Evolutionary conservation across 2,888 invertebrate species (phyloP).

Genomic region (Coleophora deauratella): DNA sequence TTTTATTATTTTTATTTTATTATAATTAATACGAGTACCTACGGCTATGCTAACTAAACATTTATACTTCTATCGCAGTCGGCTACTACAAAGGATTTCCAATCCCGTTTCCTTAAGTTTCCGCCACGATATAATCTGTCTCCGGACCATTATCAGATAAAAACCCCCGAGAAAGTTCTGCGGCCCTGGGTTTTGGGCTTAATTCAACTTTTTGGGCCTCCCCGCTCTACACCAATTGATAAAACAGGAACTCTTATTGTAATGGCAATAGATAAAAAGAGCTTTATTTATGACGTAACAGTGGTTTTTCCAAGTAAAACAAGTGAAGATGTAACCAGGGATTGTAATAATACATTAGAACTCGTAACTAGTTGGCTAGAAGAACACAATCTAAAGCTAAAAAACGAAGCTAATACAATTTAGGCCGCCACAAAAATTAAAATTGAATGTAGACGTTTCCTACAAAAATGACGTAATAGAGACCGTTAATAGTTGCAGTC

Average conservation of each 20-base stretch:
- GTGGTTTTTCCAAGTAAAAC: too few species aligned
- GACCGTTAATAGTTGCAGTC: neutral
- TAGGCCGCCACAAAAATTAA: neutral
- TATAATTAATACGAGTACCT: too few species aligned
- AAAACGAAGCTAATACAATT: constrained; percentile 2
- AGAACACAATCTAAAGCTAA: neutral
- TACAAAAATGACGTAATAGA: neutral
- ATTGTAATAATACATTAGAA: neutral
- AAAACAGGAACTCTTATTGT: too few species aligned
- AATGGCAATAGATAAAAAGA: too few species aligned
- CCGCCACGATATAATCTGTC: constrained; percentile 34
- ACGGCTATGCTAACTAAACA: too few species aligned
- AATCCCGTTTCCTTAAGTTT: constrained; percentile 13
- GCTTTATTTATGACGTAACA: too few species aligned
- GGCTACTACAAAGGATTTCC: neutral
- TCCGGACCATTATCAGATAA: constrained; percentile 27
- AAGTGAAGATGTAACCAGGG: too few species aligned
- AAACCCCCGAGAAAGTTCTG: constrained; percentile 20
- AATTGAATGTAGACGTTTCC: neutral
- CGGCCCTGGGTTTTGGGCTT: constrained; percentile 5
- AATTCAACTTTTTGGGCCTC: too few species aligned
- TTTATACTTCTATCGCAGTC: too few species aligned
- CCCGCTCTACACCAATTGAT: too few species aligned
- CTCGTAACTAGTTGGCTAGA: neutral
- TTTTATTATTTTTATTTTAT: too few species aligned